phyloP scores from a whole-genome alignment of 2,888 invertebrate genomes.

The Hoplodrina ambigua region DNA sequence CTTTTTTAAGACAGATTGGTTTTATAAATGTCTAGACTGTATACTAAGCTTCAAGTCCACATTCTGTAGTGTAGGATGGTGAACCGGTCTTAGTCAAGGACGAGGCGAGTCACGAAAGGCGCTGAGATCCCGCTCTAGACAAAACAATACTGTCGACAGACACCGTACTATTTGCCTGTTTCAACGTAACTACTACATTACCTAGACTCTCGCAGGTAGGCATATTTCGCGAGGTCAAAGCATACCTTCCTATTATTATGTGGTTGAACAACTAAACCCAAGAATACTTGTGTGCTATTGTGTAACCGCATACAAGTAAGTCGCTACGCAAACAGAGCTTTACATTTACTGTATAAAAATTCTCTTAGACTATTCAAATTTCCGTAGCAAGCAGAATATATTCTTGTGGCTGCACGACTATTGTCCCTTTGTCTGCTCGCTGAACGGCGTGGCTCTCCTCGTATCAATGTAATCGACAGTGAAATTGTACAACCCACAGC shows the following conservation, averaged over 20 bases:
- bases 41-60: slow-evolving; percentile 38
- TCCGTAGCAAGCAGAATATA: slow-evolving; percentile 23
- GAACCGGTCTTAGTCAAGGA: slow-evolving; percentile 66
- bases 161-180: background rate
- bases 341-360: slow-evolving; percentile 17
- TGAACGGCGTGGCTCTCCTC: slow-evolving; percentile 27
- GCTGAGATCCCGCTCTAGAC: slow-evolving; percentile 47
- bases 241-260: slow-evolving; percentile 2
- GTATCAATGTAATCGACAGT: slow-evolving; percentile 61
- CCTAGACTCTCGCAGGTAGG: background rate
- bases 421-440: slow-evolving; percentile 45
- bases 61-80: slow-evolving; percentile 49
- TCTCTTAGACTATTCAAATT: slow-evolving; percentile 28
- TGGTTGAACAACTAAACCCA: background rate
- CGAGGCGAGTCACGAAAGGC: slow-evolving; percentile 61
- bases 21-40: slow-evolving; percentile 47
- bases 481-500: slow-evolving; percentile 57
- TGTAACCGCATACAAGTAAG: background rate
- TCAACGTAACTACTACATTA: slow-evolving; percentile 14
- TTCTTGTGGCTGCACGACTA: slow-evolving; percentile 25
- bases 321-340: background rate
- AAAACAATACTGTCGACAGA: slow-evolving; percentile 32
- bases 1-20: slow-evolving; percentile 31
- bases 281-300: background rate
- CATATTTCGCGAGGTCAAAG: slow-evolving; percentile 1